phyloP scores from a whole-genome alignment of 1,140 invertebrate genomes.

The Maconellicoccus hirsutus region DNA sequence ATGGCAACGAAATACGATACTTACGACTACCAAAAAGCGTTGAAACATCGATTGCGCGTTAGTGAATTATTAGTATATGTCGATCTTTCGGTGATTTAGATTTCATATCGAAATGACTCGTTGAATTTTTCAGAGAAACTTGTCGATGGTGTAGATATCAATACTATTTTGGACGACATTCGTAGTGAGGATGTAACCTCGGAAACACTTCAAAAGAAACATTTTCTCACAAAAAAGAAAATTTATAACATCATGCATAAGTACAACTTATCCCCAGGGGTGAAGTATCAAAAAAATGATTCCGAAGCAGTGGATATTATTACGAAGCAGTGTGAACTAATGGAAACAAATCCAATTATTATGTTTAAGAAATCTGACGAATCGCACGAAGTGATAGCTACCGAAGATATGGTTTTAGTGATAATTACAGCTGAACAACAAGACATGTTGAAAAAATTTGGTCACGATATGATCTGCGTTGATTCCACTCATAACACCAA shows the following conservation, averaged over 20 bases:
- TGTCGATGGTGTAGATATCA: neutral
- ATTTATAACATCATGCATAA: neutral
- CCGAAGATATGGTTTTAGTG: conserved; percentile 11
- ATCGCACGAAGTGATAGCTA: neutral
- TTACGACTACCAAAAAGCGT: too few species aligned
- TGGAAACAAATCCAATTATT: neutral
- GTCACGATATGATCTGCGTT: neutral
- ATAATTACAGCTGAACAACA: conserved; percentile 5
- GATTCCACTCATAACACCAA: neutral
- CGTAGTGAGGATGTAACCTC: neutral
- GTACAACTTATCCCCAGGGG: neutral
- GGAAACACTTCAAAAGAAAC: neutral
- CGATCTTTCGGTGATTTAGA: too few species aligned
- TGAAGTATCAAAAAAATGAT: neutral
- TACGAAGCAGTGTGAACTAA: neutral
- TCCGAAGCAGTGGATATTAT: neutral
- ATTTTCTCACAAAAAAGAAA: neutral
- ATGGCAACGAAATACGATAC: too few species aligned
- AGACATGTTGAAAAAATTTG: neutral
- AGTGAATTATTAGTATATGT: too few species aligned
- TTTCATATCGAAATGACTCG: too few species aligned
- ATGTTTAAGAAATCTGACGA: neutral
- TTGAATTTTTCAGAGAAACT: neutral
- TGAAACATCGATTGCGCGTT: too few species aligned
- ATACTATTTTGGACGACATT: conserved; percentile 8